These are phyloP conservation scores for Delphinapterus leucas DNA, from an alignment of 2,113 vertebrate genomes.

Conservation along the genomic window DNA sequence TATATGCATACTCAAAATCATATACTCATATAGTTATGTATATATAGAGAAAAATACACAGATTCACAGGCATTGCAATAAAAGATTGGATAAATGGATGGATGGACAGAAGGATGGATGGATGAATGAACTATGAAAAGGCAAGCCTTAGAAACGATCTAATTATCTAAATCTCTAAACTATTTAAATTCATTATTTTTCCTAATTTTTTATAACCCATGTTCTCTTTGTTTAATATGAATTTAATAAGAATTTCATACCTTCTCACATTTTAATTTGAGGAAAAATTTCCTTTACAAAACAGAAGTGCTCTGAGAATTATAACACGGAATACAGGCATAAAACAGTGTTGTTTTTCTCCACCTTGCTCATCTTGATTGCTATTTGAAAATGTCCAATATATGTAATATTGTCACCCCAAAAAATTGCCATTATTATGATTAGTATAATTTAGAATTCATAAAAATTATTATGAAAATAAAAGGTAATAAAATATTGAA, in stretches of 20 bases:
- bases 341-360: accelerated
- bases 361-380: background rate
- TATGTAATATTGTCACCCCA: background rate
- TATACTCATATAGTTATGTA: background rate
- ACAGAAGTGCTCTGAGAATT: background rate
- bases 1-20: background rate
- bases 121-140: background rate
- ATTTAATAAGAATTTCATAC: background rate
- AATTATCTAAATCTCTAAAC: background rate
- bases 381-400: background rate
- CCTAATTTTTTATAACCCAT: background rate
- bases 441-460: background rate
- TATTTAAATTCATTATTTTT: background rate
- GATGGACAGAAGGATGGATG: background rate
- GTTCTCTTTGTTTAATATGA: background rate
- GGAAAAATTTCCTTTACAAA: background rate
- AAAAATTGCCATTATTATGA: background rate
- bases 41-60: background rate
- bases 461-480: background rate
- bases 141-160: background rate
- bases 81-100: background rate
- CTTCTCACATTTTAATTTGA: conserved; percentile 6
- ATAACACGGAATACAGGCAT: accelerated
- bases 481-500: background rate
- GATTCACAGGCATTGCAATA: accelerated